Percentiles rank a stretch among this genome's conserved stretches.
These are phyloP conservation scores for Acrocera orbiculus DNA, from an alignment of 2,888 invertebrate genomes.

Conservation along the genomic window DNA sequence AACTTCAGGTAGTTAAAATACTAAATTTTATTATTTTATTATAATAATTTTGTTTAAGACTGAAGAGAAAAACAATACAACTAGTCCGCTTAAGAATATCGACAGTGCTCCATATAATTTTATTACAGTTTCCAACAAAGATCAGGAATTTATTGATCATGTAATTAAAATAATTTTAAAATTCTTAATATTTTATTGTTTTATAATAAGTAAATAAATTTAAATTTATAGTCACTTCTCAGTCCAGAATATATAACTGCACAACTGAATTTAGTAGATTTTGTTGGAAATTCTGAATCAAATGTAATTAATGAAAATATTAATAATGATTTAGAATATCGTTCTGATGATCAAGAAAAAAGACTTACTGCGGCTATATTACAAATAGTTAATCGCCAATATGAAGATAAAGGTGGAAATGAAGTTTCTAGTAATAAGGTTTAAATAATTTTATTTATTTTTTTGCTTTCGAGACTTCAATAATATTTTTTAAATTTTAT, in stretches of 20 bases:
- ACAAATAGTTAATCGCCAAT: slow-evolving; percentile 11
- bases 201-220: neutral
- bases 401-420: slow-evolving; percentile 6
- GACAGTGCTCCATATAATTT: slow-evolving; percentile 15
- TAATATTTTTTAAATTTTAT: neutral
- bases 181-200: slow-evolving; percentile 1
- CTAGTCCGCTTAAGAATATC: slow-evolving; percentile 11
- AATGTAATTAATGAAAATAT: slow-evolving; percentile 1
- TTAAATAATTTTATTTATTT: neutral
- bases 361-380: slow-evolving; percentile 9
- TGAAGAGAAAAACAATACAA: slow-evolving; percentile 13
- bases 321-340: slow-evolving; percentile 8
- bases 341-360: slow-evolving; percentile 9
- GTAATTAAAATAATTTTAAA: slow-evolving; percentile 16
- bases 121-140: slow-evolving; percentile 15
- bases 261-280: slow-evolving; percentile 24
- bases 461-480: neutral
- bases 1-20: no score
- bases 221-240: slow-evolving; percentile 20
- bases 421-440: slow-evolving; percentile 13
- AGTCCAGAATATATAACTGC: slow-evolving; percentile 25
- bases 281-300: slow-evolving; percentile 19
- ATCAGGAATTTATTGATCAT: slow-evolving; percentile 27
- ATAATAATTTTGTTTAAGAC: slow-evolving; percentile 6
- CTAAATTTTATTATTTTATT: neutral